Evolutionary conservation across 2,797 vertebrate genomes (phyloP).

Genomic region (Lagodon rhomboides): DNA sequence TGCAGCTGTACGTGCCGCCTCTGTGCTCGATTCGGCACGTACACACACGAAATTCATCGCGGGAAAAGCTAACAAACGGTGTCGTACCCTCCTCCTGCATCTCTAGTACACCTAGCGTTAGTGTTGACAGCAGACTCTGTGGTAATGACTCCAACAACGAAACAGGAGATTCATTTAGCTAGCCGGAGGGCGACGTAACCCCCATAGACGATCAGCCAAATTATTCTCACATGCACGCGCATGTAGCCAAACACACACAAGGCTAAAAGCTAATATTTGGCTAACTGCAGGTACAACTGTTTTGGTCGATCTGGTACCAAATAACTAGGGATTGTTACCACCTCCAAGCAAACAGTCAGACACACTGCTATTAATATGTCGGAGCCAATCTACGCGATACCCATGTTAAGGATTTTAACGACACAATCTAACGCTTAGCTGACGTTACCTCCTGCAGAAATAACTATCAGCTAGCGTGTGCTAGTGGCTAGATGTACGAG

Average conservation of each 20-base stretch:
- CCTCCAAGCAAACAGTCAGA: accelerated
- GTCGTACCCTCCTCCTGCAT: not conserved
- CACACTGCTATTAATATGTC: accelerated
- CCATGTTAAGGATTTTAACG: accelerated
- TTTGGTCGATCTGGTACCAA: not conserved
- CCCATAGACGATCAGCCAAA: slow-evolving; percentile 3
- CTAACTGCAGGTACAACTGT: not conserved
- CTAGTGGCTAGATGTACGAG: slow-evolving; percentile 8
- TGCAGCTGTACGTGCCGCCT: not conserved
- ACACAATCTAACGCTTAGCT: not conserved
- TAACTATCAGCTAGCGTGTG: slow-evolving; percentile 10
- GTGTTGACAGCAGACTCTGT: accelerated
- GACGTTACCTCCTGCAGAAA: not conserved
- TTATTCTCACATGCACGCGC: slow-evolving; percentile 43
- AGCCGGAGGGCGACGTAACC: too few species aligned
- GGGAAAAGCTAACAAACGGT: not conserved
- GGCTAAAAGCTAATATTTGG: not conserved
- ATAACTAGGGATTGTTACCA: not conserved
- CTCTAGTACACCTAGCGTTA: not conserved
- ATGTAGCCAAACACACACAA: slow-evolving; percentile 49
- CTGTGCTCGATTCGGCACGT: slow-evolving; percentile 38
- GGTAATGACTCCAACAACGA: too few species aligned
- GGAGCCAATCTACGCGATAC: accelerated
- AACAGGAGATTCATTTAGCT: not conserved
- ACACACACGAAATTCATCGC: slow-evolving; percentile 28